These are phyloP conservation scores for Pogona vitticeps DNA, from an alignment of 2,113 vertebrate genomes.

Conservation along the genomic window DNA sequence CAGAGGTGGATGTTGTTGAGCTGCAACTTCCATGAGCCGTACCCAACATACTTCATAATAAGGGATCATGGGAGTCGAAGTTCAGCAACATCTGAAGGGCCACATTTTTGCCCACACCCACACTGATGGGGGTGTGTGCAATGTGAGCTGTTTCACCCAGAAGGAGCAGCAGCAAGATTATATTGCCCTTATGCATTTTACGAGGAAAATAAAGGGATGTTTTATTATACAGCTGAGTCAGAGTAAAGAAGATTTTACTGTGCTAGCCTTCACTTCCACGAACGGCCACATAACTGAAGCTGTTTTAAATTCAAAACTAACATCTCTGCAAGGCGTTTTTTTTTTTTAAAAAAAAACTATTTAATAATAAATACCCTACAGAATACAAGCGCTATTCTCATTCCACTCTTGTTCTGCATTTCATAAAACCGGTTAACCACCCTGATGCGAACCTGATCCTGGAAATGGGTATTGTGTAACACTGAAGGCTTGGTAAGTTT, in stretches of 20 bases:
- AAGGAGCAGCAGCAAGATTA: neutral
- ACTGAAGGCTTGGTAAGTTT: neutral
- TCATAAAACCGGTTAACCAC: neutral
- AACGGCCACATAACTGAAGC: neutral
- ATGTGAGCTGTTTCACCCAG: neutral
- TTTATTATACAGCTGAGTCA: neutral
- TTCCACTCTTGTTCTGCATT: neutral
- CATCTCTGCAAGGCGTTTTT: neutral
- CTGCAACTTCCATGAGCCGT: neutral
- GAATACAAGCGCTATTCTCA: neutral
- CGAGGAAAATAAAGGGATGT: neutral
- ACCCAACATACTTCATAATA: neutral
- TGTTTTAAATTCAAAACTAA: neutral
- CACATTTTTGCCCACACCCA: neutral
- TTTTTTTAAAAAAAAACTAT: neutral
- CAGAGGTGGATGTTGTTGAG: neutral
- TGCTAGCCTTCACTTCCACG: neutral
- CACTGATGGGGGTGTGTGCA: no score
- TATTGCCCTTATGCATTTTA: no score
- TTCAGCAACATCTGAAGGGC: neutral
- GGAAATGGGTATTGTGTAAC: neutral
- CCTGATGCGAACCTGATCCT: slow-evolving; percentile 6
- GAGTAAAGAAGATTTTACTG: neutral
- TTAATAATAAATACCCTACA: neutral
- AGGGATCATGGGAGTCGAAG: neutral